These are phyloP conservation scores for Cotesia chilonis DNA, from an alignment of 1,140 invertebrate genomes.

Conservation along the genomic window DNA sequence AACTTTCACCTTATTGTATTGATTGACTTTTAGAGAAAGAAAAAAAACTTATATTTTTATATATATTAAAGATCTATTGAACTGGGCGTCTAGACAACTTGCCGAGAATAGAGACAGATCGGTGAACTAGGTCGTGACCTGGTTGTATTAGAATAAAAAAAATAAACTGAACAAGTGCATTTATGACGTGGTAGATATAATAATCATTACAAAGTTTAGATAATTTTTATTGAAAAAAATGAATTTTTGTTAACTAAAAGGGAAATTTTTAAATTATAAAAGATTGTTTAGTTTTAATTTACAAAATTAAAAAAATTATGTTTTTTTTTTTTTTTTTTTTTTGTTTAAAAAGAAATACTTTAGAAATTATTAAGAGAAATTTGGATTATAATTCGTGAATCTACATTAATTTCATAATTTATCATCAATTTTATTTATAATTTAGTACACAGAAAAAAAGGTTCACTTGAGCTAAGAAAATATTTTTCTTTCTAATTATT, in stretches of 20 bases:
- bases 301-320: neutral
- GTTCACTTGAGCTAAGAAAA: too few relatives aligned
- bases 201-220: neutral
- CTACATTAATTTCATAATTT: neutral
- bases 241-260: neutral
- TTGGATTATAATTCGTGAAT: neutral
- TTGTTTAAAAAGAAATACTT: neutral
- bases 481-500: too few relatives aligned
- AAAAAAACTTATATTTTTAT: neutral
- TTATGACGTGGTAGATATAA: neutral
- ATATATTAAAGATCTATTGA: slow-evolving; percentile 14
- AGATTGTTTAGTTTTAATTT: too few relatives aligned
- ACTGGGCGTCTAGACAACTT: slow-evolving; percentile 41
- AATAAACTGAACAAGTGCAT: neutral
- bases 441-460: neutral
- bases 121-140: slow-evolving; percentile 45
- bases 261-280: neutral
- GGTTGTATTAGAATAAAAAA: slow-evolving; percentile 29
- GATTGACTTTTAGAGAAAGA: neutral
- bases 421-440: neutral
- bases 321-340: neutral
- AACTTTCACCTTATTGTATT: neutral
- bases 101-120: slow-evolving; percentile 44
- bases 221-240: too few relatives aligned
- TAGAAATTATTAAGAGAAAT: neutral